These are phyloP conservation scores for Heterodera schachtii DNA, from an alignment of 1,140 invertebrate species.

Conservation along the genomic window DNA sequence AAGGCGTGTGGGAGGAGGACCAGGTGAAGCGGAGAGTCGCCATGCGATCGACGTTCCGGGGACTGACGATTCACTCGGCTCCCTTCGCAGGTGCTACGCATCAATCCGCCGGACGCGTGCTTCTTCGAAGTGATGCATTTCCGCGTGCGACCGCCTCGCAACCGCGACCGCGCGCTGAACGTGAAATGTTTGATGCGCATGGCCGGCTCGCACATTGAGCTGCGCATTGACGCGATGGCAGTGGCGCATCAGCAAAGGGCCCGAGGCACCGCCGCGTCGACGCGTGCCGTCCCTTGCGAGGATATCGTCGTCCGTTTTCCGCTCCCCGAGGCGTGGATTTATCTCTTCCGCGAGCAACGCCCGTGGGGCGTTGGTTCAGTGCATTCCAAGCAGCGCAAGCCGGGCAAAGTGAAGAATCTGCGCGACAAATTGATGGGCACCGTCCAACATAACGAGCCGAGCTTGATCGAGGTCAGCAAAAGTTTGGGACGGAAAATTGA, in stretches of 20 bases:
- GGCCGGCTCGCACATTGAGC: constrained; percentile 76
- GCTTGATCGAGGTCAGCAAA: constrained; percentile 85
- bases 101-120: constrained; percentile 96
- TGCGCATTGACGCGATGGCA: constrained; percentile 88
- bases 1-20: constrained; percentile 84
- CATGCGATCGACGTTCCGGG: no score
- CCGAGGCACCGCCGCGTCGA: constrained; percentile 76
- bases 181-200: constrained; percentile 75
- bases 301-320: constrained; percentile 95
- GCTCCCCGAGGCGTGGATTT: constrained; percentile 97
- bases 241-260: constrained; percentile 80
- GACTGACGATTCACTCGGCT: constrained; percentile 63
- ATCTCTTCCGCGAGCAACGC: constrained; percentile 95
- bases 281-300: constrained; percentile 89
- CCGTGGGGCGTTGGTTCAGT: constrained; percentile 98
- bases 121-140: constrained; percentile 96
- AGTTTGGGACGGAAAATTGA: neutral
- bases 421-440: constrained; percentile 90
- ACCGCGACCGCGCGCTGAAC: constrained; percentile 92
- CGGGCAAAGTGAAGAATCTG: constrained; percentile 78
- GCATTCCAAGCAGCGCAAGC: constrained; percentile 86
- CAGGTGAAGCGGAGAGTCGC: constrained; percentile 66
- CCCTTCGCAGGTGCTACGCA: constrained; percentile 71
- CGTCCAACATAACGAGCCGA: constrained; percentile 82
- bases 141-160: constrained; percentile 89